Conservation (phyloP, 1,140 invertebrate species). For the Episyrphus balteatus region DNA sequence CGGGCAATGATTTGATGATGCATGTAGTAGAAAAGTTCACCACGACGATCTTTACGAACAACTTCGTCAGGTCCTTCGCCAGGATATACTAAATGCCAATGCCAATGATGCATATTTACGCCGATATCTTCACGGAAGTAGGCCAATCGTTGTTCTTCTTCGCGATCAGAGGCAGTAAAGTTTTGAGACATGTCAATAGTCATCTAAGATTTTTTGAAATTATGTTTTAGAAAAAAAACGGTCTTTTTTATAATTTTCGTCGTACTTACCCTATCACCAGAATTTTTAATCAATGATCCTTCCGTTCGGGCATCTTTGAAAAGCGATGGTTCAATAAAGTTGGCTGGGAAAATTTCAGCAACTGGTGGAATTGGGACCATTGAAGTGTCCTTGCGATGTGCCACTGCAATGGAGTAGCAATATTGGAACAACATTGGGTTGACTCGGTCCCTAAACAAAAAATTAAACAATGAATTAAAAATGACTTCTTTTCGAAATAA, state of each 20-base stretch:
- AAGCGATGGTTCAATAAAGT: slow-evolving; percentile 42
- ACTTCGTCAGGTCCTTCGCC: slow-evolving; percentile 36
- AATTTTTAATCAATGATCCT: slow-evolving; percentile 26
- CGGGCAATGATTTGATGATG: slow-evolving; percentile 51
- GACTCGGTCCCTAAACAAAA: slow-evolving; percentile 36
- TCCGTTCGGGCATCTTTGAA: slow-evolving; percentile 43
- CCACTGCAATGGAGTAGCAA: slow-evolving; percentile 30
- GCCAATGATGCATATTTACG: slow-evolving; percentile 60
- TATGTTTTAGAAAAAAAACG: no score
- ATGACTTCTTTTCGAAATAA: background rate
- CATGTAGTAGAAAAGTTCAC: slow-evolving; percentile 65
- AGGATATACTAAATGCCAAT: slow-evolving; percentile 63
- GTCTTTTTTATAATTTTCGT: no score
- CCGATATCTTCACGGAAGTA: slow-evolving; percentile 50
- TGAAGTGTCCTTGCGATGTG: slow-evolving; percentile 40
- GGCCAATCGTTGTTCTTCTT: slow-evolving; percentile 50
- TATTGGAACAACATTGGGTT: slow-evolving; percentile 40
- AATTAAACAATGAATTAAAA: background rate
- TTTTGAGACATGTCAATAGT: slow-evolving; percentile 50
- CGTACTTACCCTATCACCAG: slow-evolving; percentile 19
- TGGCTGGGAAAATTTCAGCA: slow-evolving; percentile 44
- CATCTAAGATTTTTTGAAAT: no score
- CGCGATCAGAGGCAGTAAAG: slow-evolving; percentile 53
- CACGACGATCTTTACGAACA: slow-evolving; percentile 52
- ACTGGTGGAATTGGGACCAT: slow-evolving; percentile 42